These are phyloP conservation scores for Heteromyza rotundicornis DNA, from an alignment of 2,888 invertebrate species.

Conservation along the genomic window DNA sequence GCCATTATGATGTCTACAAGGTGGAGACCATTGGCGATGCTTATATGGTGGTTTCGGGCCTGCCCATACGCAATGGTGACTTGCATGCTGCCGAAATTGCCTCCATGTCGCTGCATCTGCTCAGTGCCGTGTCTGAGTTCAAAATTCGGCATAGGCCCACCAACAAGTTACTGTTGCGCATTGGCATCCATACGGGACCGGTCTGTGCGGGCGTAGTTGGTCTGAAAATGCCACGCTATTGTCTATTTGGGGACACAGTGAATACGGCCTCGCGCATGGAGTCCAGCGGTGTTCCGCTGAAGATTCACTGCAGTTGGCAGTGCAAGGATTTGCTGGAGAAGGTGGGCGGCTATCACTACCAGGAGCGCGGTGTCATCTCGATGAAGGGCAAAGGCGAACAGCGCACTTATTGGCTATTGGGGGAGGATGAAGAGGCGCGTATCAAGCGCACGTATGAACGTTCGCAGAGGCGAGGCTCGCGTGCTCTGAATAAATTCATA, in stretches of 20 bases:
- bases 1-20: slow-evolving; percentile 92
- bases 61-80: slow-evolving; percentile 87
- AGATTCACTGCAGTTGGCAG: slow-evolving; percentile 81
- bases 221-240: slow-evolving; percentile 91
- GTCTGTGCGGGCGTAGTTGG: slow-evolving; percentile 94
- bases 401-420: slow-evolving; percentile 82
- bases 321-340: slow-evolving; percentile 74
- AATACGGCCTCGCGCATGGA: slow-evolving; percentile 90
- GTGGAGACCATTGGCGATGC: slow-evolving; percentile 92
- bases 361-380: slow-evolving; percentile 74
- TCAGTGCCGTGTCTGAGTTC: slow-evolving; percentile 84
- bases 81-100: slow-evolving; percentile 93
- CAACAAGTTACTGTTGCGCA: slow-evolving; percentile 82
- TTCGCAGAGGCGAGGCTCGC: slow-evolving; percentile 62
- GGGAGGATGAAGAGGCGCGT: slow-evolving; percentile 72
- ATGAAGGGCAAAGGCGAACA: slow-evolving; percentile 88
- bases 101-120: slow-evolving; percentile 87
- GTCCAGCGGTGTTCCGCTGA: slow-evolving; percentile 81
- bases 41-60: slow-evolving; percentile 90
- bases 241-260: slow-evolving; percentile 91
- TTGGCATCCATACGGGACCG: slow-evolving; percentile 91
- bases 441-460: slow-evolving; percentile 66
- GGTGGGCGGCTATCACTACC: slow-evolving; percentile 75
- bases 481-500: slow-evolving; percentile 60
- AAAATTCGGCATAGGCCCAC: slow-evolving; percentile 85